These are phyloP conservation scores for Lindbergichthys nudifrons DNA, from an alignment of 2,797 vertebrate genomes.

Conservation along the genomic window DNA sequence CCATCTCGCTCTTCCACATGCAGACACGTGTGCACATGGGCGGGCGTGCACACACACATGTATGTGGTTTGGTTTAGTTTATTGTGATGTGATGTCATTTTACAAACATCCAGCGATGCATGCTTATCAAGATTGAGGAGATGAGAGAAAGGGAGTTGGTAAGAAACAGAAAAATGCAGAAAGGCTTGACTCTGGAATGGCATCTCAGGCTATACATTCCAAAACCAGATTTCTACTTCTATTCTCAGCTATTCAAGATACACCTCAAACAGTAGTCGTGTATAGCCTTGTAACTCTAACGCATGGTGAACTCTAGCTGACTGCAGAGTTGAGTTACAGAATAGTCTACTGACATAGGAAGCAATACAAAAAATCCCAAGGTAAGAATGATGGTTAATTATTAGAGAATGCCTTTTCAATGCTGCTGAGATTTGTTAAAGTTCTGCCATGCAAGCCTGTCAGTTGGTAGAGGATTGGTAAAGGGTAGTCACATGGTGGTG, in stretches of 20 bases:
- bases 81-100: constrained; percentile 65
- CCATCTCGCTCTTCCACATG: neutral
- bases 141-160: constrained; percentile 55
- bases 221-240: constrained; percentile 14
- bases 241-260: constrained; percentile 9
- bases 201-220: constrained; percentile 16
- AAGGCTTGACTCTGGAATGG: constrained; percentile 22
- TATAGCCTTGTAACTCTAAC: constrained; percentile 25
- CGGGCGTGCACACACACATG: constrained; percentile 2
- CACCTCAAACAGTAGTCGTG: constrained; percentile 23
- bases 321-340: constrained; percentile 38
- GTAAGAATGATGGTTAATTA: neutral
- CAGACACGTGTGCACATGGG: neutral
- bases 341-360: constrained; percentile 11
- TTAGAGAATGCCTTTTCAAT: neutral
- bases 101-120: constrained; percentile 39
- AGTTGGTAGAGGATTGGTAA: constrained; percentile 14
- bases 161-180: constrained; percentile 34
- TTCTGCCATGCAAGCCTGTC: too few relatives aligned
- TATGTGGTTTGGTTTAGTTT: constrained; percentile 38
- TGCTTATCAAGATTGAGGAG: constrained; percentile 47
- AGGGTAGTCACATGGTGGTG: constrained; percentile 11
- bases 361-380: constrained; percentile 27
- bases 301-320: constrained; percentile 45
- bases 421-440: neutral